Base-by-base conservation (phyloP, 2,888 invertebrate species). In the Hofmannophila pseudospretella region DNA sequence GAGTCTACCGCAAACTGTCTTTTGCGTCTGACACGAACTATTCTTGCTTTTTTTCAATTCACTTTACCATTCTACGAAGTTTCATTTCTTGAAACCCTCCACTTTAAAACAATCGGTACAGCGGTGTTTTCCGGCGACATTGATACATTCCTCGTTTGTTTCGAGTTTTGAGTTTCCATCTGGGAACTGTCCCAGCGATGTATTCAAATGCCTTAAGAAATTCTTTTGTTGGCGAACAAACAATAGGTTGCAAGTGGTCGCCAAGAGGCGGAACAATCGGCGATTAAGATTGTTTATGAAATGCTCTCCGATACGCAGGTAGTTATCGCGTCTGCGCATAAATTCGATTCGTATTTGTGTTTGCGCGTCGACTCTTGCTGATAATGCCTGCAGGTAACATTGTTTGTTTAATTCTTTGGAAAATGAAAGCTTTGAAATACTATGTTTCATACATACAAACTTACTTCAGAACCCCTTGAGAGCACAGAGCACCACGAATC, bases 21-120 rank as follows among this genome's bases (percentile, higher is more conserved):
- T n/a, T 75, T 80, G 84, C 77, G 73, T 73, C 76, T 77, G 84
- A 82, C 80, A 80, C 75, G 73, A 58, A 75, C 77, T 75, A 68
- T 71, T 70, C 66, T 64, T 59, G 52, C 55, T 47, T 59, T 62
- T 70, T 73, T 70, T 67, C 62, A 75, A 76, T 73, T 64, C 59
- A 67, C 66, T 75, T 16, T 67, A 62, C 66, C 71, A 70, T 74
- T 76, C 69, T 51, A 54, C 49, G 66, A 76, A 76, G 72, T 78
- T 79, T 71, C 65, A 73, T 77, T 74, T 67, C 54, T 58, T 58
- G 34, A 41, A 38, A 13, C 30, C 14, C 32, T 14, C 54, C 63
- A 49, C 62, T 52, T 53, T 45, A 51, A 46, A 41, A 41, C 49
- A 53, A 65, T 69, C 65, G 60, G 59, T 52, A 59, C 58, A 45